phyloP scores from a whole-genome alignment of 1,140 invertebrate genomes.

The Euwallacea similis region DNA sequence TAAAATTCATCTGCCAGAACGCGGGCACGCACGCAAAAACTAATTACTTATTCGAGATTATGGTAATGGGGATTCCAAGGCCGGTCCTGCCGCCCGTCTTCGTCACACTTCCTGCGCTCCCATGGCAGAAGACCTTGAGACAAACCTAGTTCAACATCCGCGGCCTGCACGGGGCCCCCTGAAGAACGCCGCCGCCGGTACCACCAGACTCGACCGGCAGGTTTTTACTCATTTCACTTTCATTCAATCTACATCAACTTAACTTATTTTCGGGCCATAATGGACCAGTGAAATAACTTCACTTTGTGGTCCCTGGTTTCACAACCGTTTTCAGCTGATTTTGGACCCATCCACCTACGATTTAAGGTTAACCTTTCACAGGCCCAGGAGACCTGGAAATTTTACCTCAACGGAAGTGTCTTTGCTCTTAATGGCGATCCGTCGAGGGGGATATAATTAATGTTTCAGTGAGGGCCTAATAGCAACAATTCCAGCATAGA shows the following conservation, averaged over 20 bases:
- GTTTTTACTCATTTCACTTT: constrained; percentile 52
- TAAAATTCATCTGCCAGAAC: constrained; percentile 12
- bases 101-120: constrained; percentile 48
- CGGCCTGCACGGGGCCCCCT: constrained; percentile 25
- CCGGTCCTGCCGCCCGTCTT: constrained; percentile 39
- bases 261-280: constrained; percentile 30
- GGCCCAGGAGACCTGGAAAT: no score
- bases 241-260: constrained; percentile 44
- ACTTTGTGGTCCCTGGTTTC: background rate
- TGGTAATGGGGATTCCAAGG: constrained; percentile 18
- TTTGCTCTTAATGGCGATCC: no score
- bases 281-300: constrained; percentile 11
- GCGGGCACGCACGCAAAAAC: constrained; percentile 18
- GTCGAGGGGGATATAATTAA: no score
- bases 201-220: constrained; percentile 40
- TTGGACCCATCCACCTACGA: no score
- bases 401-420: no score
- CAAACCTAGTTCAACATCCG: constrained; percentile 54
- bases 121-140: constrained; percentile 51
- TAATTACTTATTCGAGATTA: constrained; percentile 19
- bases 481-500: no score
- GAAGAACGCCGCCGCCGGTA: constrained; percentile 19
- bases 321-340: background rate
- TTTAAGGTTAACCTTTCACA: no score
- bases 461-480: no score